Evolutionary conservation across 2,888 invertebrate genomes (phyloP), one percentile per base, ranked within the genome.

Genomic region (Parnassius apollo): DNA sequence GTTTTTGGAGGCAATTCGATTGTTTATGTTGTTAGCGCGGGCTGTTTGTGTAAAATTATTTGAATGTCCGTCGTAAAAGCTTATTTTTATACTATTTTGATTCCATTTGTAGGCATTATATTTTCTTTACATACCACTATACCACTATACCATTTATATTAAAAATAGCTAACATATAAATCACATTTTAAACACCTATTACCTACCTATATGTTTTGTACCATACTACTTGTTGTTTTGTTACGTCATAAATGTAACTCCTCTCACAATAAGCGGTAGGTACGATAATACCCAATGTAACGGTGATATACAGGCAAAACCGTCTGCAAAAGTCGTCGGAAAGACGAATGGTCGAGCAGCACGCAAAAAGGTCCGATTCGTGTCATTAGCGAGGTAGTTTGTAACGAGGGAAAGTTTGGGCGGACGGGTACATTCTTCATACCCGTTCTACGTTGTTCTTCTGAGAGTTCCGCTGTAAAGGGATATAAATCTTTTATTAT

Each of bases 331-430:
- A 81, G 85, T 85, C 85, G 77, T 70, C 75, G 71, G 71, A 75
- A 88, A 90, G 91, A 91, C 86, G 91, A 89, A 91, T 87, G 87
- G 77, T 77, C 79, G 72, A 75, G 75, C 76, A 77, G 77, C 73
- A 80, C 78, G 75, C 88, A 90, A 90, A 91, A 91, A 91, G 85
- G 85, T 85, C 78, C 73, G 73, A 66, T 78, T 68, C 74, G 76
- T 77, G 83, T 89, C 89, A 89, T 89, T 91, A 91, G 87, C 76
- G 78, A 68, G 78, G 80, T 80, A 80, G 74, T 75, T 77, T 78
- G 77, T 84, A 81, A 82, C 80, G 80, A 83, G 83, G 75, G 78
- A 78, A 82, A 81, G 77, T 84, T 83, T 80, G 77, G 75, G 75
- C 50, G 45, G 77, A 78, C 75, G 74, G 73, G 73, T 75, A 78